phyloP scores from a whole-genome alignment of 1,140 invertebrate species.

The Adelges cooleyi region DNA sequence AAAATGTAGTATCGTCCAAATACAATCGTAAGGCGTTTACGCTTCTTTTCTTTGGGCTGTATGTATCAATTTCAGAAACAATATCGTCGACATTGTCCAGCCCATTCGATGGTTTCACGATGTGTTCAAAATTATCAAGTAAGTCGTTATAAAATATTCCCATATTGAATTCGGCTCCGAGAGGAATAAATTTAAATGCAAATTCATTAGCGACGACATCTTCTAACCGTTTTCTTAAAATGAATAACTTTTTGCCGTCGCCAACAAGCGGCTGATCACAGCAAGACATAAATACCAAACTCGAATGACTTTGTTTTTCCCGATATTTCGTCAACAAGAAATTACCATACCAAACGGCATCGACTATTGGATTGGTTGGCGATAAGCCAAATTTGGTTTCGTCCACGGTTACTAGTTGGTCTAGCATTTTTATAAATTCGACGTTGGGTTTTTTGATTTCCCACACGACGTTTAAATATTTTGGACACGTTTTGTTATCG shows the following conservation, averaged over 20 bases:
- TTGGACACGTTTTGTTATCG: background rate
- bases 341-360: conserved; percentile 10
- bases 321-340: conserved; percentile 18
- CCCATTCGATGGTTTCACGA: background rate
- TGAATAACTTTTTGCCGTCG: background rate
- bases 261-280: conserved; percentile 3
- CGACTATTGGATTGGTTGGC: background rate
- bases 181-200: conserved; percentile 22
- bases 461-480: conserved; percentile 6
- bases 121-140: background rate
- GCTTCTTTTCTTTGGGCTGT: conserved; percentile 5
- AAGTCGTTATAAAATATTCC: conserved; percentile 13
- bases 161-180: conserved; percentile 12
- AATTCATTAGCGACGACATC: conserved; percentile 19
- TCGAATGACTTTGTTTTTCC: conserved; percentile 8
- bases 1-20: conserved; percentile 2
- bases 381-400: background rate
- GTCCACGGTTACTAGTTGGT: background rate
- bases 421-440: conserved; percentile 5
- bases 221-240: conserved; percentile 12
- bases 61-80: background rate
- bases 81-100: conserved; percentile 5
- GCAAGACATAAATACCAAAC: conserved; percentile 26
- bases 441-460: background rate
- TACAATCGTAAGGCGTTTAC: background rate